Evolutionary conservation across 2,888 invertebrate genomes (phyloP).

Genomic region (Caenorhabditis doughertyi): DNA sequence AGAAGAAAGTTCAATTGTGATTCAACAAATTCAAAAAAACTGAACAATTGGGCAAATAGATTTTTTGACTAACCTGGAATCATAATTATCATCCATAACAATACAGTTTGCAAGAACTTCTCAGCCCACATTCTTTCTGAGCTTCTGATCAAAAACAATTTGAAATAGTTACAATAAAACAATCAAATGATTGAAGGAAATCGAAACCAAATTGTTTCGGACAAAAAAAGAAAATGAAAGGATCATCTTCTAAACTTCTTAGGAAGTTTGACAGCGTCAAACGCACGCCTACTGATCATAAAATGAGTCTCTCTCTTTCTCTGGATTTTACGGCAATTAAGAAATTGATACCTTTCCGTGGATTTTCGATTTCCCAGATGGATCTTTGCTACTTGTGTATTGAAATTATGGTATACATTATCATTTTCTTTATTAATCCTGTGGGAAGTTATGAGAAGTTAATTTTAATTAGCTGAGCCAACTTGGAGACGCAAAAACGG

Average conservation of each 20-base stretch:
- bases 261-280: constrained; percentile 2
- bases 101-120: no score
- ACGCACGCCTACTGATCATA: constrained; percentile 27
- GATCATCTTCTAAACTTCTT: constrained; percentile 39
- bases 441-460: not conserved
- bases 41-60: no score
- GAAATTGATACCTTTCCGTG: not conserved
- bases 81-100: no score
- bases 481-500: constrained; percentile 66
- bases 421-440: not conserved
- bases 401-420: no score
- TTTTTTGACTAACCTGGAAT: no score
- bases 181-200: constrained; percentile 15
- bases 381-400: not conserved
- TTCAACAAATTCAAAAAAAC: not conserved
- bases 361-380: not conserved
- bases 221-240: constrained; percentile 15
- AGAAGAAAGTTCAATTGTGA: not conserved
- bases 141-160: no score
- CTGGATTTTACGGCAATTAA: constrained; percentile 13
- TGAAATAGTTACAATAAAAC: no score
- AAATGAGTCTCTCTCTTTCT: constrained; percentile 3
- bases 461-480: constrained; percentile 62
- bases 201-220: constrained; percentile 23
- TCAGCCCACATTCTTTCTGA: no score